phyloP scores from a whole-genome alignment of 2,888 invertebrate genomes.

The Vesta saturnalis region DNA sequence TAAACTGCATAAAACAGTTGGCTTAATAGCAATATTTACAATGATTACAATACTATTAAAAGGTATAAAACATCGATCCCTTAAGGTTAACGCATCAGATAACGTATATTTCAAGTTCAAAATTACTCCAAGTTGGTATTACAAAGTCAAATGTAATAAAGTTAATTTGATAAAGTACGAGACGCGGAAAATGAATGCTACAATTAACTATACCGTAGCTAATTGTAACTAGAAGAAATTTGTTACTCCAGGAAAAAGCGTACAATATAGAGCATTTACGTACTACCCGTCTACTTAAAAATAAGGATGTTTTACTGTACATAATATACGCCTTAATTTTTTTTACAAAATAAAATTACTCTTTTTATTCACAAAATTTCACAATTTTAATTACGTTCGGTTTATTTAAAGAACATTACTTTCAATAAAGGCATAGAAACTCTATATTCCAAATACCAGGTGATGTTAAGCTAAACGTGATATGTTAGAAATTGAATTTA shows the following conservation, averaged over 20 bases:
- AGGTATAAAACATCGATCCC: too few relatives aligned
- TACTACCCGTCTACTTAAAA: too few relatives aligned
- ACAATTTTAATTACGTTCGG: too few relatives aligned
- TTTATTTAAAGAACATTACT: too few relatives aligned
- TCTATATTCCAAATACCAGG: too few relatives aligned
- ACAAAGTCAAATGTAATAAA: neutral
- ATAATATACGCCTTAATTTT: too few relatives aligned
- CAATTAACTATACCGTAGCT: neutral
- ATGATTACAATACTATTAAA: too few relatives aligned
- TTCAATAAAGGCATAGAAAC: too few relatives aligned
- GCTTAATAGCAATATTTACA: too few relatives aligned
- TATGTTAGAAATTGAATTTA: constrained; percentile 1
- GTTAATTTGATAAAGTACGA: neutral
- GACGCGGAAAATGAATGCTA: constrained; percentile 1
- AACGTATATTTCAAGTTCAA: neutral
- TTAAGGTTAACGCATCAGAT: too few relatives aligned
- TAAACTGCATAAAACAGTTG: too few relatives aligned
- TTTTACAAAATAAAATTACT: neutral
- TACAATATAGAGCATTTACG: neutral
- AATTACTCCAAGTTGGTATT: neutral
- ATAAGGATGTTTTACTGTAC: neutral
- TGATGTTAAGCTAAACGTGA: neutral
- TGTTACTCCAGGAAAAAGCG: neutral
- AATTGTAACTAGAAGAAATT: neutral
- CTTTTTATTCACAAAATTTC: neutral